These are phyloP conservation scores for Pentalonia nigronervosa DNA, from an alignment of 1,140 invertebrate genomes.

Conservation along the genomic window DNA sequence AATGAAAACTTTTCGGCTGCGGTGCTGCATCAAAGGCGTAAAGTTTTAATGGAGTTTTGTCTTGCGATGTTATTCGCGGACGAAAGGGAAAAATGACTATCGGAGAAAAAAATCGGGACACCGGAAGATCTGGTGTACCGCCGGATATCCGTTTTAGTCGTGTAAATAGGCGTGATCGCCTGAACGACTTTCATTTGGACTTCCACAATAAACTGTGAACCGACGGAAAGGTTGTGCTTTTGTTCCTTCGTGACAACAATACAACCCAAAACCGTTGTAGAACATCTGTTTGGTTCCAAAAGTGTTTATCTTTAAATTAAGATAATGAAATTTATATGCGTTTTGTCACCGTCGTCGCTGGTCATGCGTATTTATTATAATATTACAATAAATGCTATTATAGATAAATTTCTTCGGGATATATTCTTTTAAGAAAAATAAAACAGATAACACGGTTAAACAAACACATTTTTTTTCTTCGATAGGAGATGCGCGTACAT, in stretches of 20 bases:
- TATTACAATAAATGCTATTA: background rate
- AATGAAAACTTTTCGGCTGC: background rate
- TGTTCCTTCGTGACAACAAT: background rate
- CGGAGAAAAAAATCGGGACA: slow-evolving; percentile 16
- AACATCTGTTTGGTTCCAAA: slow-evolving; percentile 1
- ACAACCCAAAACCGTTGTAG: background rate
- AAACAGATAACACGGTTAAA: background rate
- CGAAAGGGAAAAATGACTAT: slow-evolving; percentile 3
- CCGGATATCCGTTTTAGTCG: slow-evolving; percentile 23
- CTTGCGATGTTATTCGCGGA: background rate
- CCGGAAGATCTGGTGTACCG: slow-evolving; percentile 4
- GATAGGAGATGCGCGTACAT: background rate
- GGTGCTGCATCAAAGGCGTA: background rate
- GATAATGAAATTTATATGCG: slow-evolving; percentile 20
- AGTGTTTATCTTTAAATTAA: slow-evolving; percentile 11
- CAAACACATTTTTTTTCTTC: background rate
- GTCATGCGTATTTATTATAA: background rate
- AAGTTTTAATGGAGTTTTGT: slow-evolving; percentile 39
- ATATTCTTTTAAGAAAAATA: background rate
- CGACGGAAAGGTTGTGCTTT: background rate
- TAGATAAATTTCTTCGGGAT: background rate
- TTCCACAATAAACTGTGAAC: slow-evolving; percentile 9
- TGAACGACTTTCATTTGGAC: slow-evolving; percentile 1
- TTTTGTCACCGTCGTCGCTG: background rate
- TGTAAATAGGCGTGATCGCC: background rate